These are phyloP conservation scores for Clarias gariepinus DNA, from an alignment of 2,113 vertebrate species.

Conservation along the genomic window DNA sequence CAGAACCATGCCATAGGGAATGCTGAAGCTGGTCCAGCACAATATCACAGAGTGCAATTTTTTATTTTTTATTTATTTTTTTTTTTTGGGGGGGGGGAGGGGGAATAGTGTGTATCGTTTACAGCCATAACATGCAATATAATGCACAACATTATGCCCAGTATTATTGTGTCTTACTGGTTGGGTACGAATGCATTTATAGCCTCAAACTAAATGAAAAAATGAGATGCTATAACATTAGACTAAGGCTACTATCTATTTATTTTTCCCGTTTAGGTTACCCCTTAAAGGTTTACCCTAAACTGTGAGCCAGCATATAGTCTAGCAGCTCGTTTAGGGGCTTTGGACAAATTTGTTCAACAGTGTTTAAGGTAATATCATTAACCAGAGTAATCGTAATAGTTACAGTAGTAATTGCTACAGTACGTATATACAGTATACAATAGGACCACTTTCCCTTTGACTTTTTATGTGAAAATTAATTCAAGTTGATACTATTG, in stretches of 20 bases:
- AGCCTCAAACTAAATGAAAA: neutral
- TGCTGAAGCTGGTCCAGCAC: no score
- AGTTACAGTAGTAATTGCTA: no score
- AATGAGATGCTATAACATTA: neutral
- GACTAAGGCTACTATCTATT: neutral
- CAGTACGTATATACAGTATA: no score
- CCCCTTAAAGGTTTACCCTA: neutral
- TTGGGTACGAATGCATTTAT: neutral
- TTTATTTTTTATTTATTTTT: no score
- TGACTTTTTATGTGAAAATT: no score
- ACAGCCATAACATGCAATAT: no score
- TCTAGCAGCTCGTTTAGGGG: neutral
- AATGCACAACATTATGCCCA: no score
- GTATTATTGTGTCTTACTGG: neutral
- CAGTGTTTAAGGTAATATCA: neutral
- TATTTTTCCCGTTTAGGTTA: neutral
- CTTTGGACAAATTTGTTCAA: neutral
- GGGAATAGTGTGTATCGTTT: neutral
- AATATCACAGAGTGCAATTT: no score
- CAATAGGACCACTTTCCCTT: neutral
- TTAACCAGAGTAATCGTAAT: neutral
- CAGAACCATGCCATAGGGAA: no score
- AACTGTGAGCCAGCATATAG: neutral
- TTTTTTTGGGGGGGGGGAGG: no score
- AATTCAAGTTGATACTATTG: neutral